Conservation (phyloP, 2,888 invertebrate species). For the Beris morrisii region DNA sequence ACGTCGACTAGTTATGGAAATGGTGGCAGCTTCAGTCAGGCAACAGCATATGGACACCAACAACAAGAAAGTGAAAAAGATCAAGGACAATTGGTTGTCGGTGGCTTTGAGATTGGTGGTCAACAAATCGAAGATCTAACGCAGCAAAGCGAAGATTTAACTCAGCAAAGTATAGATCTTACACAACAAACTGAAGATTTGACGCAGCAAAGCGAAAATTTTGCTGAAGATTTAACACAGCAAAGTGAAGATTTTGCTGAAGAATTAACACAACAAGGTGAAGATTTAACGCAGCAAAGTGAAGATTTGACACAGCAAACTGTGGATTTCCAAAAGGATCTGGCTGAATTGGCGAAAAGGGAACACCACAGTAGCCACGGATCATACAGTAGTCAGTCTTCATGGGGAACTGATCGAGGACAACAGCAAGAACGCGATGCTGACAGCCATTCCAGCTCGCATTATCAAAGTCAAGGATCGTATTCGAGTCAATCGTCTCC, state of each 20-base stretch:
- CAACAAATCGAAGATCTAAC: slow-evolving; percentile 27
- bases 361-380: too few species aligned
- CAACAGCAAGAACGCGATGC: background rate
- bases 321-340: slow-evolving; percentile 43
- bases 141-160: slow-evolving; percentile 37
- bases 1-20: slow-evolving; percentile 16
- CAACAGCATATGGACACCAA: slow-evolving; percentile 33
- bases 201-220: slow-evolving; percentile 40
- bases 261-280: slow-evolving; percentile 34
- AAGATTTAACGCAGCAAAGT: slow-evolving; percentile 25
- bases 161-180: slow-evolving; percentile 33
- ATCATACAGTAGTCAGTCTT: slow-evolving; percentile 32
- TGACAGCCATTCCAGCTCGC: slow-evolving; percentile 9
- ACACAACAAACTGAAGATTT: slow-evolving; percentile 33
- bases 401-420: background rate
- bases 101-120: background rate
- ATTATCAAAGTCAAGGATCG: slow-evolving; percentile 14
- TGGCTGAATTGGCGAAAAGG: background rate
- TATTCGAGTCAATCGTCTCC: slow-evolving; percentile 11
- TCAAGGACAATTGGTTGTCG: slow-evolving; percentile 4
- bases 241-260: slow-evolving; percentile 26
- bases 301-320: slow-evolving; percentile 39
- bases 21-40: slow-evolving; percentile 34
- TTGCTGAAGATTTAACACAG: slow-evolving; percentile 40
- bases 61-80: slow-evolving; percentile 19